These are phyloP conservation scores for Abramis brama DNA, from an alignment of 2,113 vertebrate genomes.

Conservation along the genomic window DNA sequence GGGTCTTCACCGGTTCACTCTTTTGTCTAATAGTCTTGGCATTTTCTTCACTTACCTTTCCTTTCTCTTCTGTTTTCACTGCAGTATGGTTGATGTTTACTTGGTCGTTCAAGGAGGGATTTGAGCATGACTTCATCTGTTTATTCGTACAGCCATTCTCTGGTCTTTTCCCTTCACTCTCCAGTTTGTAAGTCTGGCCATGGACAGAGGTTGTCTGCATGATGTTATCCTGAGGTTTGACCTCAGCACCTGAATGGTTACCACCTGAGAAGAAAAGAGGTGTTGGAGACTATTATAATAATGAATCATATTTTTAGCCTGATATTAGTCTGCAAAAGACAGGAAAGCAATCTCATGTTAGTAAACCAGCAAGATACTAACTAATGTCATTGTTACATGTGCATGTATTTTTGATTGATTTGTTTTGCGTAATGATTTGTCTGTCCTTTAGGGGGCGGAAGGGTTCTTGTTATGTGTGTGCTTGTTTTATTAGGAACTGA, in stretches of 20 bases:
- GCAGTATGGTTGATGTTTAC: neutral
- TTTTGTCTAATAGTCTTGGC: slow-evolving; percentile 18
- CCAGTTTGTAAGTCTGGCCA: slow-evolving; percentile 49
- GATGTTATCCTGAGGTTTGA: slow-evolving; percentile 56
- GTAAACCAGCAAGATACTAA: neutral
- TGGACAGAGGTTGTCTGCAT: neutral
- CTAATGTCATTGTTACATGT: neutral
- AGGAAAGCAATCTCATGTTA: neutral
- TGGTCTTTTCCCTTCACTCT: slow-evolving; percentile 25
- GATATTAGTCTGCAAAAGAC: neutral
- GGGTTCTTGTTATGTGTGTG: no score
- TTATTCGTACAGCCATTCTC: slow-evolving; percentile 51
- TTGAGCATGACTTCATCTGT: slow-evolving; percentile 47
- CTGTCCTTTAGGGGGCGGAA: no score
- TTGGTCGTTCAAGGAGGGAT: slow-evolving; percentile 54
- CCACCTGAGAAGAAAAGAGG: slow-evolving; percentile 4
- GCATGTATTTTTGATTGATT: no score
- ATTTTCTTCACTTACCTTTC: slow-evolving; percentile 28
- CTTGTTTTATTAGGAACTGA: no score
- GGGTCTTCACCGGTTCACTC: slow-evolving; percentile 56
- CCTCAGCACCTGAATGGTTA: slow-evolving; percentile 46
- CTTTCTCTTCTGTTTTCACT: slow-evolving; percentile 50
- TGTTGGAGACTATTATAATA: neutral
- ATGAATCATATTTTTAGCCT: neutral
- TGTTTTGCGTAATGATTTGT: no score